Conservation (phyloP, 2,888 invertebrate species). For the Strigamia crassipes region DNA sequence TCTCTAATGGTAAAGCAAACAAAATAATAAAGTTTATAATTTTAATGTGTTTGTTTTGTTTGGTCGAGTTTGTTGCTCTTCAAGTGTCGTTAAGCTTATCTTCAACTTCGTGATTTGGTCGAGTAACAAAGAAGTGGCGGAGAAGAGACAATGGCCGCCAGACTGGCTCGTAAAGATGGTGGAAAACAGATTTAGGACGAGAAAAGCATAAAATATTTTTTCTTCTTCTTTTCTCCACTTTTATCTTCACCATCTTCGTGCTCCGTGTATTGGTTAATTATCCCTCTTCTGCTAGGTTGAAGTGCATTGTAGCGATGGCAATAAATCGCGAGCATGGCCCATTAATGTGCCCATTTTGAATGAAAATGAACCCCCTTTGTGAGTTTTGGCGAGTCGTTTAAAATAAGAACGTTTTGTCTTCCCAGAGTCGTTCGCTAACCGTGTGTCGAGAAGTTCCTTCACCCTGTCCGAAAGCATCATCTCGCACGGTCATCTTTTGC, state of each 20-base stretch:
- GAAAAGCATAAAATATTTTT: constrained; percentile 35
- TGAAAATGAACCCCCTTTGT: constrained; percentile 33
- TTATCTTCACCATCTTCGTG: constrained; percentile 5
- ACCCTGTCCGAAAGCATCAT: background rate
- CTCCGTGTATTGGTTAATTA: constrained; percentile 34
- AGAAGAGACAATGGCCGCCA: constrained; percentile 36
- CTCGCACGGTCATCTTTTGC: background rate
- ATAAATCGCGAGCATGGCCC: constrained; percentile 13
- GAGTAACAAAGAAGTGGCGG: constrained; percentile 15
- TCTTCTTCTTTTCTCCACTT: constrained; percentile 25
- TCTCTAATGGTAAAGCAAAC: constrained; percentile 1
- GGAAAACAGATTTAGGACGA: constrained; percentile 27
- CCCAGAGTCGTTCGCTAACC: background rate
- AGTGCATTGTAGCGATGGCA: constrained; percentile 40
- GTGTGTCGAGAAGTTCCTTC: background rate
- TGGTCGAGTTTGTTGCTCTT: constrained; percentile 25
- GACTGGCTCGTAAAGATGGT: constrained; percentile 31
- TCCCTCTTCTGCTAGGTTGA: constrained; percentile 18
- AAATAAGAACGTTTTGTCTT: constrained; percentile 28
- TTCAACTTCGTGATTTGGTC: constrained; percentile 17
- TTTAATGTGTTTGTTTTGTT: constrained; percentile 40
- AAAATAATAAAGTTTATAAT: constrained; percentile 26
- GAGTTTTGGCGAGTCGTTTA: constrained; percentile 16
- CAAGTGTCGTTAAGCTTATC: constrained; percentile 40
- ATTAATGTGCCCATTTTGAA: constrained; percentile 37